Base-by-base conservation (phyloP, 2,797 vertebrate species). In the Sebastes elongatus region DNA sequence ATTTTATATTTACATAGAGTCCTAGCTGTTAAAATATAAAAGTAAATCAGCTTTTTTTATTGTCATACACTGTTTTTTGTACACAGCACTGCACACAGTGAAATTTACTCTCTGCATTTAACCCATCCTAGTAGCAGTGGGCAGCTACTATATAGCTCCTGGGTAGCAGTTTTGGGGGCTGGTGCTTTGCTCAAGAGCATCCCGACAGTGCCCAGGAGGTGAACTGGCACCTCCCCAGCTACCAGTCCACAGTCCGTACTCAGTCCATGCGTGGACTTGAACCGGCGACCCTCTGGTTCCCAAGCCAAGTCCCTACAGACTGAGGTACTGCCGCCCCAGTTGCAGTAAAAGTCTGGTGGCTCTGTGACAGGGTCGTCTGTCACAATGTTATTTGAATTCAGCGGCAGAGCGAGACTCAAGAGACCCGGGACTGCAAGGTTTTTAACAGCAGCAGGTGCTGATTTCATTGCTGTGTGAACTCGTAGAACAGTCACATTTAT, bases 371-470 rank as follows among this genome's bases (percentile, higher is more conserved):
- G 7, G 27, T 83, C 35, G 30, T 83, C 76, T 78, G 70, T 87
- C 84, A 83, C 68, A 32, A 2, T 66, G 32, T 84, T 84, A 78
- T 84, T 85, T 68, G 67, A 76, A 77, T 81, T 84, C 78, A 73
- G 63, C 10, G 2, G 20, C 73, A 49, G 32, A 63, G 61, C 4
- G 1, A 32, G 65, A 3, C 25, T 71, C 10, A 0, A 42, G 76
- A 73, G 78, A 72, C 71, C 10, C 3, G 0, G 16, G 42, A 27
- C 68, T 49, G 66, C 1, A 1, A 81, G 69, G 63, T 77, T 62
- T 81, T 71, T 65, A 73, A 76, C 74, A 35, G 68, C 42, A 38
- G 25, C 49, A 75, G 67, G 56, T 82, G 59, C 56, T 74, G 55
- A 78, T 77, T 72, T 72, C 22, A 66, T 28, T 61, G 56, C 18